Evolutionary conservation across 2,888 invertebrate species (phyloP).

Genomic region (Eupithecia pulchellata): DNA sequence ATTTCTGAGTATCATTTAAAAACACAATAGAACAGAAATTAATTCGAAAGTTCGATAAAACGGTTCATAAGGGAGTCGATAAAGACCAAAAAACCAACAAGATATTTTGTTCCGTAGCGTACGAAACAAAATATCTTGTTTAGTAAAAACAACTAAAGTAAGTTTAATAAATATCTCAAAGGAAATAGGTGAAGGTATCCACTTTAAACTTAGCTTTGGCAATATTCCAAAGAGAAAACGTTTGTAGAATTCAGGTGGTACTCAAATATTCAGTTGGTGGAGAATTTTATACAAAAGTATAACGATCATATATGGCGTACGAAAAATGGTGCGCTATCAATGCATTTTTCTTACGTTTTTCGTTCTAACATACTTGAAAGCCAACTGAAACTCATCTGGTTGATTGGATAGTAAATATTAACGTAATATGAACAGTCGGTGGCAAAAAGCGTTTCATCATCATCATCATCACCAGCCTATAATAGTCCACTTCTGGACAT

Average conservation of each 20-base stretch:
- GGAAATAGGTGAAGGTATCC: slow-evolving; percentile 7
- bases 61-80: neutral
- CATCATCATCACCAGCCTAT: no score
- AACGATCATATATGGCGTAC: neutral
- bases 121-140: neutral
- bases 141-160: neutral
- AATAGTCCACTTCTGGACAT: no score
- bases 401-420: neutral
- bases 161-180: neutral
- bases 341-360: slow-evolving; percentile 1
- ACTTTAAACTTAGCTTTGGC: slow-evolving; percentile 29
- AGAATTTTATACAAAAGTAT: slow-evolving; percentile 9
- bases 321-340: neutral
- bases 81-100: neutral
- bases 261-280: slow-evolving; percentile 19
- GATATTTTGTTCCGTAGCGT: no score
- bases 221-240: slow-evolving; percentile 26
- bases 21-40: neutral
- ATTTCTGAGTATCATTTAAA: neutral
- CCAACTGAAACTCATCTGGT: neutral
- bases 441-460: neutral
- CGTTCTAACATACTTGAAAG: neutral
- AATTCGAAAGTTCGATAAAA: neutral
- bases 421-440: neutral
- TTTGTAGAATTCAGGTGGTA: slow-evolving; percentile 27